Conservation (phyloP, 2,113 vertebrate species). For the Dendropsophus ebraccatus region DNA sequence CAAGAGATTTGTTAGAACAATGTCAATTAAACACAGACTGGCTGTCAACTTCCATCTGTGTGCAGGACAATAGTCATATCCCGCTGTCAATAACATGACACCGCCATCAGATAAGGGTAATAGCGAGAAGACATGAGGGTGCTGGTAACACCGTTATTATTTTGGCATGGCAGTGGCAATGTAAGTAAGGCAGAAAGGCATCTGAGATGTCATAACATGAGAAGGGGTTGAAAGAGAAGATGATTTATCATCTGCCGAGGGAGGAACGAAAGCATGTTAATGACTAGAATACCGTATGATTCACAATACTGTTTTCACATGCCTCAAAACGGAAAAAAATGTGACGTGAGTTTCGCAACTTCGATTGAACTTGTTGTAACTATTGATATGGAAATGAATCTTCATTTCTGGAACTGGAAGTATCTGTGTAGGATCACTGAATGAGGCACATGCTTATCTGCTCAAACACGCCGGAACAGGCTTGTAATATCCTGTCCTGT, state of each 20-base stretch:
- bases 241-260: conserved; percentile 49
- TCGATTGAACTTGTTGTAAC: conserved; percentile 29
- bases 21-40: background rate
- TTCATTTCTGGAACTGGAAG: conserved; percentile 24
- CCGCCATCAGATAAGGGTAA: conserved; percentile 38
- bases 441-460: conserved; percentile 6
- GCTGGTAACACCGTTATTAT: conserved; percentile 15
- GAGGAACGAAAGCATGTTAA: conserved; percentile 27
- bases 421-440: conserved; percentile 13
- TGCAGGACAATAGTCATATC: background rate
- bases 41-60: background rate
- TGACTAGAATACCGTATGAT: conserved; percentile 29
- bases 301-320: conserved; percentile 37
- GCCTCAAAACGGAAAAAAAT: conserved; percentile 18
- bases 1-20: background rate
- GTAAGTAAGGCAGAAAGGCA: conserved; percentile 46
- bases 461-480: background rate
- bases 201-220: conserved; percentile 44
- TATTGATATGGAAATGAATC: conserved; percentile 40
- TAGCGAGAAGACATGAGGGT: conserved; percentile 32
- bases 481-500: conserved; percentile 22
- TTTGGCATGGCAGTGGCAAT: conserved; percentile 32
- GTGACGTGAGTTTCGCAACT: conserved; percentile 23
- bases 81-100: conserved; percentile 1
- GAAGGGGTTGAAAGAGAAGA: conserved; percentile 38